phyloP scores from a whole-genome alignment of 2,113 vertebrate species.

The Eptatretus burgeri region DNA sequence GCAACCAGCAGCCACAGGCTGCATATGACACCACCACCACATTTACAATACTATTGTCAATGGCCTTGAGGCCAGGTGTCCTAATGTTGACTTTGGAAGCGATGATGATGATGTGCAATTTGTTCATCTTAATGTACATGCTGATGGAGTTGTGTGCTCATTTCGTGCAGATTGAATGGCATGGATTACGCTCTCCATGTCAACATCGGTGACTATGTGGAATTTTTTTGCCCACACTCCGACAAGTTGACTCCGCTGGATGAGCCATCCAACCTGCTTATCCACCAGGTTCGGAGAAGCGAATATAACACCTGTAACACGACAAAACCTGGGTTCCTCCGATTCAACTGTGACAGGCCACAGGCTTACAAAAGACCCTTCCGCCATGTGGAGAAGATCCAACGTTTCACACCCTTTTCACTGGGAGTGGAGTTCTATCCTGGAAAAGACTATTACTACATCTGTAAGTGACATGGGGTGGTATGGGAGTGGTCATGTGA shows the following conservation, averaged over 20 bases:
- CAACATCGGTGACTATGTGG: slow-evolving; percentile 83
- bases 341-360: slow-evolving; percentile 79
- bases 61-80: too few species aligned
- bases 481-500: too few species aligned
- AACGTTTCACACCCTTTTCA: slow-evolving; percentile 86
- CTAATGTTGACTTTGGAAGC: too few species aligned
- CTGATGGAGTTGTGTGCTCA: too few species aligned
- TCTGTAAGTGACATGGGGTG: slow-evolving; percentile 33
- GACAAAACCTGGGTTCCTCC: slow-evolving; percentile 53
- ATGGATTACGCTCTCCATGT: slow-evolving; percentile 73
- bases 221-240: slow-evolving; percentile 72
- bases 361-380: slow-evolving; percentile 45
- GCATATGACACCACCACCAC: too few species aligned
- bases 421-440: slow-evolving; percentile 82
- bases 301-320: slow-evolving; percentile 55
- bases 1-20: too few species aligned
- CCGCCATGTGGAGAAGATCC: slow-evolving; percentile 86
- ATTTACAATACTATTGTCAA: too few species aligned
- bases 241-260: not conserved
- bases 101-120: too few species aligned
- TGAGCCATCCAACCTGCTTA: slow-evolving; percentile 37
- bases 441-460: slow-evolving; percentile 70
- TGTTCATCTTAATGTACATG: too few species aligned
- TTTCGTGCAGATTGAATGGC: slow-evolving; percentile 30
- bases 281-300: slow-evolving; percentile 79